These are phyloP conservation scores for Cheilosia pagana DNA, from an alignment of 2,888 invertebrate species.

Conservation along the genomic window DNA sequence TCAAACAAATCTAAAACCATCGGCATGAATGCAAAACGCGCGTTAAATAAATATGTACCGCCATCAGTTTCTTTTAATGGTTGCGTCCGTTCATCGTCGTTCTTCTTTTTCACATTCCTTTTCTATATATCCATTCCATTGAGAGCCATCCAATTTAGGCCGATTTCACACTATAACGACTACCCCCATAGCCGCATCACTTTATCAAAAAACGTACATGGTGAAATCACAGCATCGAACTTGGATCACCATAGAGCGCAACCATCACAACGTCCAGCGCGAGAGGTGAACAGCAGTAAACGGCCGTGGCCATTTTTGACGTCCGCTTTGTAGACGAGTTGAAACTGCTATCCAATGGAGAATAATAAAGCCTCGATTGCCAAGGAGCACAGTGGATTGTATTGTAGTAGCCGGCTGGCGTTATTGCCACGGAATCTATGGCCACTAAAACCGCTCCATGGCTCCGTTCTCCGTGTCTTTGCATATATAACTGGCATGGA, in stretches of 20 bases:
- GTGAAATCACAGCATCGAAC: not conserved
- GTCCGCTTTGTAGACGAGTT: constrained; percentile 38
- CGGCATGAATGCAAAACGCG: constrained; percentile 36
- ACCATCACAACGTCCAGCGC: constrained; percentile 34
- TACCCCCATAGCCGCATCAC: constrained; percentile 48
- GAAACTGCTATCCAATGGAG: constrained; percentile 54
- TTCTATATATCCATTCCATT: not conserved
- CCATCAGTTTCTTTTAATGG: constrained; percentile 34
- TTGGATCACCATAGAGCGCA: constrained; percentile 18
- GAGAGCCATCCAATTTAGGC: constrained; percentile 42
- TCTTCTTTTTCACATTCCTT: not conserved
- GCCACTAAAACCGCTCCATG: constrained; percentile 41
- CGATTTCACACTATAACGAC: constrained; percentile 57
- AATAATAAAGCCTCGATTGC: constrained; percentile 58
- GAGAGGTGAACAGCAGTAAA: constrained; percentile 44
- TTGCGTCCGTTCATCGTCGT: constrained; percentile 13
- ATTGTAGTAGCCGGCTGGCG: constrained; percentile 28
- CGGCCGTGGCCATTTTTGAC: constrained; percentile 62
- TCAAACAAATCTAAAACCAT: not conserved
- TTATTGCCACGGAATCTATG: constrained; percentile 6
- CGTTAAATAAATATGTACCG: constrained; percentile 50
- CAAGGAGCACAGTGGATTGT: constrained; percentile 23
- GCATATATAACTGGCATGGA: constrained; percentile 24
- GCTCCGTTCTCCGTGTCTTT: constrained; percentile 39
- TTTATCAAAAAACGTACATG: constrained; percentile 42